Conservation (phyloP, 2,113 vertebrate species). For the Symphodus melops region DNA sequence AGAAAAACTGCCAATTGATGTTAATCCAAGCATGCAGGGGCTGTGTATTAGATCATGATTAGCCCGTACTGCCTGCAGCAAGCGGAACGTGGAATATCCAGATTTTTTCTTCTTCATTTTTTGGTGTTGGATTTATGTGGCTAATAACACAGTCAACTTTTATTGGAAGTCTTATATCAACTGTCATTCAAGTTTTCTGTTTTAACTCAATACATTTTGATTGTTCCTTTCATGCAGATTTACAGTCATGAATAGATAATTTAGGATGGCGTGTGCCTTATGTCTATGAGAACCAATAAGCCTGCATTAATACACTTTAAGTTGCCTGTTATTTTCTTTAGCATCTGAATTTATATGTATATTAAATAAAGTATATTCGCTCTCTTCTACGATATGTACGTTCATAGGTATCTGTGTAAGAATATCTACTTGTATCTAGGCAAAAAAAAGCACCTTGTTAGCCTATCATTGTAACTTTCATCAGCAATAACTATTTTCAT, state of each 20-base stretch:
- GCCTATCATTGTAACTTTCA: neutral
- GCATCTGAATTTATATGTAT: neutral
- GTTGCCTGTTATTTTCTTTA: neutral
- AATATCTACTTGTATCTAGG: neutral
- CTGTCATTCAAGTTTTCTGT: conserved; percentile 43
- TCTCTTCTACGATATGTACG: neutral
- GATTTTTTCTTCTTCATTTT: conserved; percentile 3
- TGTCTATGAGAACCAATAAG: neutral
- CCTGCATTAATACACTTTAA: neutral
- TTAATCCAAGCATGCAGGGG: conserved; percentile 60
- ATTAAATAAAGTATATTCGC: no score
- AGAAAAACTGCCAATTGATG: conserved; percentile 56
- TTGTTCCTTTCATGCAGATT: conserved; percentile 46
- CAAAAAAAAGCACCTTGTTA: neutral
- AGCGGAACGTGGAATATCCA: conserved; percentile 13
- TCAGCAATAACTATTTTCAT: neutral
- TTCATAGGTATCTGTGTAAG: neutral
- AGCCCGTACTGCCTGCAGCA: conserved; percentile 55
- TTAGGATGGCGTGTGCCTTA: neutral
- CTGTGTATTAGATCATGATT: conserved; percentile 64
- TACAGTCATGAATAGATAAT: conserved; percentile 33
- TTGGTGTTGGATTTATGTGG: conserved; percentile 38
- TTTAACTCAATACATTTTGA: conserved; percentile 24
- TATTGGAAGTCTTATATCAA: conserved; percentile 42
- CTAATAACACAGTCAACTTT: conserved; percentile 32